Evolutionary conservation across 2,888 invertebrate species (phyloP), one percentile per base, ranked within the genome.

Genomic region (Euzophera pinguis): DNA sequence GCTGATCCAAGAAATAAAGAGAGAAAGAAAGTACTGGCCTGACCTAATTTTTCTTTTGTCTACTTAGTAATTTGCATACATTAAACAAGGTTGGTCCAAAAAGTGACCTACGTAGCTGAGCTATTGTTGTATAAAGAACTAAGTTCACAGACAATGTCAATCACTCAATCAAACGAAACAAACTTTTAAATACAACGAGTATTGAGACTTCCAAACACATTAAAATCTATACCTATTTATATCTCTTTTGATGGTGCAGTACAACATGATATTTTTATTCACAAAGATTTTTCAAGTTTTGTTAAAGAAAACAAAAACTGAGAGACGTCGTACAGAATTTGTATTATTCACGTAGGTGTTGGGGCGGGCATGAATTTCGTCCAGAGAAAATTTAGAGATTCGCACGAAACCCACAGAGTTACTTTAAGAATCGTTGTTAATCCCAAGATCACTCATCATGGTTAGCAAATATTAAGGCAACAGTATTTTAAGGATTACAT

Each of bases 401-500:
- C 32, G 3, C 7, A 32, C 9, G 32, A 10, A 32, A 32, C 32
- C 29, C 32, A 10, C 10, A 32, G 10, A 9, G 5, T 1, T 32
- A 32, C 29, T 43, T n/a, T 38, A 9, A 27, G 37, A 38, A 37
- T 12, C 22, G 13, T 10, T 27, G 9, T 27, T 38, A 38, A 48
- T 35, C 48, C 29, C 12, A 27, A 48, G 14, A 45, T 45, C 48
- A 13, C 37, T 22, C 22, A 35, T 48, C 22, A 13, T 9, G 37
- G 9, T 38, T 34, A 47, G 32, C 45, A 6, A 47, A 47, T 47
- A 47, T 32, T 47, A 34, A 47, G 17, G n/a, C 38, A n/a, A 38
- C 22, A 22, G 38, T 48, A 16, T 48, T 48, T 27, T 12, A 37
- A 13, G 22, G 37, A 38, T 38, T 48, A 38, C n/a, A 0, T 13